Percentiles rank a stretch among this genome's conserved stretches.
Evolutionary conservation across 2,113 vertebrate species (phyloP).

Genomic region (Lethenteron camtschaticum): DNA sequence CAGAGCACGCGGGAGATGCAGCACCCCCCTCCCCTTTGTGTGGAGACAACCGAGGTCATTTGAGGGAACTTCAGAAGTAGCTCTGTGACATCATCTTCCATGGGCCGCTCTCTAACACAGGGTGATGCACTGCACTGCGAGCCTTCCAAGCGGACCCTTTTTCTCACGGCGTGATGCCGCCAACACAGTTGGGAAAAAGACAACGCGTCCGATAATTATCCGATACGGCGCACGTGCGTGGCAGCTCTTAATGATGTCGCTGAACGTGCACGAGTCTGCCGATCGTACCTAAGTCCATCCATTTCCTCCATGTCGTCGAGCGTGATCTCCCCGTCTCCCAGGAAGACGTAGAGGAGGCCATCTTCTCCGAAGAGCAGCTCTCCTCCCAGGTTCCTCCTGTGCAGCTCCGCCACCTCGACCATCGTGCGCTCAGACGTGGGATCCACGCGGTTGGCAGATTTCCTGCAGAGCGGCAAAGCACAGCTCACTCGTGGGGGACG

Average conservation of each 20-base stretch:
- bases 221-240: not conserved
- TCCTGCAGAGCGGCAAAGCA: constrained; percentile 25
- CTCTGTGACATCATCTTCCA: too few species aligned
- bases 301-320: constrained; percentile 98
- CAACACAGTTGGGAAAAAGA: not conserved
- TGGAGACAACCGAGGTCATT: too few species aligned
- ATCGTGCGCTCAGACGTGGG: constrained; percentile 52
- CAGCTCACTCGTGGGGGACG: too few species aligned
- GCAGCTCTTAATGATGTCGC: not conserved
- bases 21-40: too few species aligned
- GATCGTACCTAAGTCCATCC: constrained; percentile 72
- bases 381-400: constrained; percentile 79
- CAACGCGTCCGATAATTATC: not conserved
- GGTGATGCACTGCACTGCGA: not conserved
- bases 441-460: constrained; percentile 83
- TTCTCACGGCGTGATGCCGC: not conserved
- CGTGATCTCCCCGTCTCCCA: constrained; percentile 96
- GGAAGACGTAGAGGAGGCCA: constrained; percentile 64
- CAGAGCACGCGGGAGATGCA: too few species aligned
- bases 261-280: constrained; percentile 10
- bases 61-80: too few species aligned
- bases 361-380: constrained; percentile 73
- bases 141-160: not conserved
- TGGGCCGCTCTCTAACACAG: not conserved
- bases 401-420: constrained; percentile 85